Conservation (phyloP, 2,797 vertebrate species). For the Myotis pilosus region DNA sequence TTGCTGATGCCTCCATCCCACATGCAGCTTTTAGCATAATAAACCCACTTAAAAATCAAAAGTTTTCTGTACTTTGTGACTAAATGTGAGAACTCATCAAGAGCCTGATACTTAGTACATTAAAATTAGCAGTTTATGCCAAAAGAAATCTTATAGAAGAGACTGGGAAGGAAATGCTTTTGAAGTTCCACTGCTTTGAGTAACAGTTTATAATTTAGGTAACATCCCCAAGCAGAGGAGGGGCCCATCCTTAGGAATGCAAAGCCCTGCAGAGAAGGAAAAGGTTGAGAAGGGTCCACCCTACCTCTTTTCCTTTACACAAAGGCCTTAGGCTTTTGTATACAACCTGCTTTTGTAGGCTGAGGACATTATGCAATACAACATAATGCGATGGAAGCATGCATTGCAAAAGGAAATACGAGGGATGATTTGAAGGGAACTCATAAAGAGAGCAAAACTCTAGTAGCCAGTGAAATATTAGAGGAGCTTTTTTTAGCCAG, state of each 20-base stretch:
- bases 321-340: conserved; percentile 63
- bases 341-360: conserved; percentile 74
- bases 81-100: conserved; percentile 49
- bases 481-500: background rate
- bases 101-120: conserved; percentile 43
- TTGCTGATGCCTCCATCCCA: background rate
- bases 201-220: conserved; percentile 67
- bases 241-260: conserved; percentile 77
- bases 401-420: conserved; percentile 46
- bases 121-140: conserved; percentile 41
- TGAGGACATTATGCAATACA: conserved; percentile 57
- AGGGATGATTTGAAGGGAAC: conserved; percentile 25
- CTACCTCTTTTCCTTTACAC: conserved; percentile 76
- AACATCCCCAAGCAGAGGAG: conserved; percentile 61
- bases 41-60: background rate
- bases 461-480: conserved; percentile 9
- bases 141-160: conserved; percentile 46
- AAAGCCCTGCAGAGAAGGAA: conserved; percentile 77
- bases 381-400: conserved; percentile 52
- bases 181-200: conserved; percentile 71
- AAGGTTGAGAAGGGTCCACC: conserved; percentile 72
- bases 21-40: background rate
- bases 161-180: conserved; percentile 67
- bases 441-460: background rate
- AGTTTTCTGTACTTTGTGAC: conserved; percentile 34